Evolutionary conservation across 2,888 invertebrate species (phyloP).

Genomic region (Acanthococcus lagerstroemiae): DNA sequence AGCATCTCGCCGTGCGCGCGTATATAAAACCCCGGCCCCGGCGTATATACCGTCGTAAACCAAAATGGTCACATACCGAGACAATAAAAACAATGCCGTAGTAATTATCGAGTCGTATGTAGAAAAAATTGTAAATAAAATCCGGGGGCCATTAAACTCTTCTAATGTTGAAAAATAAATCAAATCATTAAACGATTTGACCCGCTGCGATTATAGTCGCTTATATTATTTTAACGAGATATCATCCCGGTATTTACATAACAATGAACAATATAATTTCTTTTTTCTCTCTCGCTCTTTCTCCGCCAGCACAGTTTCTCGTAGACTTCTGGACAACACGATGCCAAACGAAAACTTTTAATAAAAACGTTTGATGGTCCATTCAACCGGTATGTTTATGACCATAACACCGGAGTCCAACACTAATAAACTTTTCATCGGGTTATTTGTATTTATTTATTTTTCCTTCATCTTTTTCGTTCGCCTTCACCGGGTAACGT

Average conservation of each 20-base stretch:
- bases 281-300: constrained; percentile 1
- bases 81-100: not conserved
- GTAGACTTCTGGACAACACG: constrained; percentile 8
- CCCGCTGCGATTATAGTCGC: constrained; percentile 22
- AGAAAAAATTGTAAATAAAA: not conserved
- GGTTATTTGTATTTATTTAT: not conserved
- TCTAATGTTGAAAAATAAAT: constrained; percentile 25
- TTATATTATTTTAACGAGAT: constrained; percentile 28
- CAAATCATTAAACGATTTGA: constrained; percentile 28
- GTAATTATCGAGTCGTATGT: not conserved
- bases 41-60: too few species aligned
- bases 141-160: not conserved
- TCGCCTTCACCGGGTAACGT: not conserved
- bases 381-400: not conserved
- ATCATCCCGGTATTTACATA: constrained; percentile 27
- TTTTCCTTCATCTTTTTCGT: not conserved
- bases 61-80: not conserved
- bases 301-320: not conserved
- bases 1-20: not conserved
- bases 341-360: not conserved
- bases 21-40: too few species aligned
- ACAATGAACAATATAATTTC: constrained; percentile 27
- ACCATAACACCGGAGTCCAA: not conserved
- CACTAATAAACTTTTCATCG: not conserved
- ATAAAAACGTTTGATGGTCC: constrained; percentile 17